A percentile compares a stretch with the other conserved stretches of the same genome.
phyloP scores from a whole-genome alignment of 2,797 vertebrate genomes.

The Epinephelus coioides region DNA sequence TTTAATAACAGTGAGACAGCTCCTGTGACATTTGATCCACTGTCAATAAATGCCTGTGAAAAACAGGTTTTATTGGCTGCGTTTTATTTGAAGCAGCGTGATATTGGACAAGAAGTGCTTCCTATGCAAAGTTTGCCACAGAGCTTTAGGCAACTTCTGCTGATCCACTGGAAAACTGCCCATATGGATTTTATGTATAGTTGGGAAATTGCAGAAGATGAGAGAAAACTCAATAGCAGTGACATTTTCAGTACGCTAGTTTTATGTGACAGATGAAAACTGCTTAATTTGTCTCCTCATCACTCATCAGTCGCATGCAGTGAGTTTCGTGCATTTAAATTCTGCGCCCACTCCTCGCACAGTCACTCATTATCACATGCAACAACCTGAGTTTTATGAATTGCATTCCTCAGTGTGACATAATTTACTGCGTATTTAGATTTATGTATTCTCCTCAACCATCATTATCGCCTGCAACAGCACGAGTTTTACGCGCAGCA shows the following conservation, averaged over 20 bases:
- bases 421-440: constrained; percentile 67
- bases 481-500: constrained; percentile 41
- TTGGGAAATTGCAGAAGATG: constrained; percentile 25
- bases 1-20: constrained; percentile 44
- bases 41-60: constrained; percentile 54
- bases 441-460: constrained; percentile 65
- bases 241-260: constrained; percentile 8
- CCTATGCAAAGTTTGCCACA: constrained; percentile 33
- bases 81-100: constrained; percentile 50
- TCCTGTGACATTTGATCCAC: constrained; percentile 51
- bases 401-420: constrained; percentile 64
- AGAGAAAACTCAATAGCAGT: constrained; percentile 25
- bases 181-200: constrained; percentile 25
- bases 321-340: constrained; percentile 22
- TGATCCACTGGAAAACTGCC: constrained; percentile 34
- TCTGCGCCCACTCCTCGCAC: neutral
- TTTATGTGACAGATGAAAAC: constrained; percentile 39
- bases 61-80: constrained; percentile 48
- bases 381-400: constrained; percentile 74
- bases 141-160: constrained; percentile 27
- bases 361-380: constrained; percentile 60
- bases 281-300: constrained; percentile 42
- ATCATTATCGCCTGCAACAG: constrained; percentile 63
- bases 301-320: constrained; percentile 33
- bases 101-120: constrained; percentile 31